Evolutionary conservation across 2,888 invertebrate genomes (phyloP).

Genomic region (Morpho helenor): DNA sequence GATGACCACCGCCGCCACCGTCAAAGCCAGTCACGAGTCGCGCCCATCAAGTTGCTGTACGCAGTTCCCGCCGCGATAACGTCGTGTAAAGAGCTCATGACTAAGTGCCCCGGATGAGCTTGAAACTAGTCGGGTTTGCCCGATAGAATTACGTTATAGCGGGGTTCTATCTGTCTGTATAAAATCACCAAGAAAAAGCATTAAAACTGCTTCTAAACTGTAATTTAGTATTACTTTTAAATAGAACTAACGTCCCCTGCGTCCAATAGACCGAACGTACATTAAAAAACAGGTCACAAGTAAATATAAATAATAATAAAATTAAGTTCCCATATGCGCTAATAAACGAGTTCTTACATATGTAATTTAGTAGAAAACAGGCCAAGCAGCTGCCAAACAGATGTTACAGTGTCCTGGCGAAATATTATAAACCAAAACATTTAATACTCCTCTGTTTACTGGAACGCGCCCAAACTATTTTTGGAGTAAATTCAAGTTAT

Average conservation of each 20-base stretch:
- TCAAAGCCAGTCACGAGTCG: too few relatives aligned
- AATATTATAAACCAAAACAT: slow-evolving; percentile 30
- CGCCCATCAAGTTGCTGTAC: too few relatives aligned
- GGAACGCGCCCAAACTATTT: slow-evolving; percentile 23
- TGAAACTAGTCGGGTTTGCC: too few relatives aligned
- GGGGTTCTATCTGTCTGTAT: too few relatives aligned
- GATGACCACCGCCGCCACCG: too few relatives aligned
- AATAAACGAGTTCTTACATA: slow-evolving; percentile 34
- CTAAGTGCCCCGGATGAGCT: too few relatives aligned
- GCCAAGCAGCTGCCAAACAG: slow-evolving; percentile 55
- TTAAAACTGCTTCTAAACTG: too few relatives aligned
- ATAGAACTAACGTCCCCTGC: background rate
- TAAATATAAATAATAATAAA: slow-evolving; percentile 7
- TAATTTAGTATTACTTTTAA: background rate
- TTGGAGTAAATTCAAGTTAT: slow-evolving; percentile 17
- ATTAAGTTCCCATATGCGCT: slow-evolving; percentile 11
- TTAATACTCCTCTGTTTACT: slow-evolving; percentile 12
- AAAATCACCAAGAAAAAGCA: too few relatives aligned
- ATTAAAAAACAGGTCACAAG: slow-evolving; percentile 13
- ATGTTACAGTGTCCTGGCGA: slow-evolving; percentile 43
- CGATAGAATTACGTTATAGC: too few relatives aligned
- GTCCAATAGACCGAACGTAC: background rate
- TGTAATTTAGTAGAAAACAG: slow-evolving; percentile 45
- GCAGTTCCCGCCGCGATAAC: too few relatives aligned
- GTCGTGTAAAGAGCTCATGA: too few relatives aligned